Base-by-base conservation (phyloP, 2,888 invertebrate genomes). In the Brachypalpus laphriformis region DNA sequence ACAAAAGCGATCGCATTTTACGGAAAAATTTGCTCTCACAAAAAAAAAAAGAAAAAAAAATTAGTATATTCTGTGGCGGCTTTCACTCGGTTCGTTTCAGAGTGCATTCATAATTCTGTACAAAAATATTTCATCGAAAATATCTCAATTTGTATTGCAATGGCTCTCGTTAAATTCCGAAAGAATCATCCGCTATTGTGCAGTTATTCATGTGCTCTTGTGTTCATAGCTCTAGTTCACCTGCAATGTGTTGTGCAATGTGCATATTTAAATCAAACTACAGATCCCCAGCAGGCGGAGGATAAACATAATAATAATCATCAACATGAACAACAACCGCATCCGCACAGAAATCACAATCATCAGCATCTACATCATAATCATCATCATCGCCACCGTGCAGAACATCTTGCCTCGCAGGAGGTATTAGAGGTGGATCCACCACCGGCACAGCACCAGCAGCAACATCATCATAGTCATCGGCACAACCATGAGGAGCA, bases 401-500 rank as follows among this genome's bases (percentile, higher is more conserved):
- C 72, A n/a, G 87, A 78, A 76, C 82, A 78, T 34, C 82, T 57
- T 65, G 42, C 45, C 28, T 8, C 34, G 11, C 54, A 49, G 47
- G 71, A 65, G 37, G 9, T 56, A 25, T 5, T 5, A 51, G 34
- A 47, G n/a, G 49, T 71, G 28, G 65, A 47, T 8, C 61, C 72
- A 54, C 49, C 68, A 25, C 25, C 65, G 56, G 54, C 70, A 28
- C 72, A 77, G 16, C 87, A 86, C 9, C 82, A 78, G 40, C 87
- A 87, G n/a, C 75, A 70, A 54, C 72, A 86, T 71, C 87, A 86
- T 18, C 87, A 87, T 51, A 87, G 87, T 63, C 87, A 82, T 42
- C 80, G 57, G 49, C 87, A 66, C 34, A 80, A 75, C 66, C 71
- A 78, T 54, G 76, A 83, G 54, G 78, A 83, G 42, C 61, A 75